Conservation (phyloP, 1,140 invertebrate genomes). For the Apis cerana region DNA sequence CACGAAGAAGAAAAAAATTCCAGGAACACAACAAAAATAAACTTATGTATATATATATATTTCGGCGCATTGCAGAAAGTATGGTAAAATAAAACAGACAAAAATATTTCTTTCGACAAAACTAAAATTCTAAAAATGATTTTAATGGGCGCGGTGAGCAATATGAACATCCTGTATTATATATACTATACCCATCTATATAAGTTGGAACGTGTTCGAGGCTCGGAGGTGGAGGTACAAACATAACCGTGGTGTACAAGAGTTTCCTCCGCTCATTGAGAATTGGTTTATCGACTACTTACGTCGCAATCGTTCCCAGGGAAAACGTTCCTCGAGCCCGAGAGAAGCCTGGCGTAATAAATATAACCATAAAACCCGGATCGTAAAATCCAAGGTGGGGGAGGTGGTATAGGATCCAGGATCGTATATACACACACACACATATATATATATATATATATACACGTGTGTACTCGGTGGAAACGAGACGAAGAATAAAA, state of each 20-base stretch:
- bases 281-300: conserved; percentile 76
- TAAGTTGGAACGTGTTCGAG: neutral
- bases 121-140: too few relatives aligned
- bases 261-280: conserved; percentile 68
- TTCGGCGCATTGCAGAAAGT: too few relatives aligned
- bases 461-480: neutral
- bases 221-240: conserved; percentile 35
- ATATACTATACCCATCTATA: neutral
- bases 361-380: conserved; percentile 71
- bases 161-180: too few relatives aligned
- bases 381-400: conserved; percentile 61
- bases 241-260: conserved; percentile 54
- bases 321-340: conserved; percentile 59
- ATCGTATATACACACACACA: neutral
- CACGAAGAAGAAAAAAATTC: too few relatives aligned
- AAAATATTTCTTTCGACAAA: too few relatives aligned
- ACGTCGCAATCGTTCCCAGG: conserved; percentile 67
- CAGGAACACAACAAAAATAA: too few relatives aligned
- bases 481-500: neutral
- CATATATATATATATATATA: neutral
- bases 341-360: conserved; percentile 64
- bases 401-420: conserved; percentile 35
- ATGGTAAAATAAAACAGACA: too few relatives aligned
- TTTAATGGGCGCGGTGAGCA: too few relatives aligned
- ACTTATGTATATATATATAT: too few relatives aligned